Percentiles rank a stretch among this genome's conserved stretches.
phyloP scores from a whole-genome alignment of 1,140 invertebrate species.

The Zophobas atratus region DNA sequence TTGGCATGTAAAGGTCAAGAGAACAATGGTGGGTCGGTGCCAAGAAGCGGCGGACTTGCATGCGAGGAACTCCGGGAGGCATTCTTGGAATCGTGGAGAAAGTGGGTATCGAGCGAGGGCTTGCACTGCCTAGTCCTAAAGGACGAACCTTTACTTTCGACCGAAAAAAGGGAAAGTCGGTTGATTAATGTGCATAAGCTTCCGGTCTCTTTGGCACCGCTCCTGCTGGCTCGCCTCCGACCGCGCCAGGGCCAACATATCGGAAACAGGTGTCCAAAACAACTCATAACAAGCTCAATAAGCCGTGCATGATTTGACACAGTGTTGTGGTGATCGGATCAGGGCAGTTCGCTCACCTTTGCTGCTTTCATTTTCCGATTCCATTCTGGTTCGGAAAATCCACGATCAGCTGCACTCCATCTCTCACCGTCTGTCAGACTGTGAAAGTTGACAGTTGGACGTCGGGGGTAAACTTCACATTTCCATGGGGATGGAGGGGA shows the following conservation, averaged over 20 bases:
- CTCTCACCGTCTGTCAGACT: constrained; percentile 5
- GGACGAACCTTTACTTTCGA: too few relatives aligned
- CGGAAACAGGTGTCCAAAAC: constrained; percentile 44
- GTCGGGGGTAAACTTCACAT: constrained; percentile 32
- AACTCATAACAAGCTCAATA: constrained; percentile 19
- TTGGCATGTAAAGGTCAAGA: constrained; percentile 8
- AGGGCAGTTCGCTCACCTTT: constrained; percentile 40
- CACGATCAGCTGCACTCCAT: constrained; percentile 36
- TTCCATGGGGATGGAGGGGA: constrained; percentile 39
- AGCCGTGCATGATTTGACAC: not conserved
- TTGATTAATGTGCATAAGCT: not conserved
- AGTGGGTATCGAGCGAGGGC: not conserved
- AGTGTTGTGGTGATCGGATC: not conserved
- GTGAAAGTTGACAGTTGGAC: constrained; percentile 12
- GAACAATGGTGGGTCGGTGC: not conserved
- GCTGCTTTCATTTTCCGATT: constrained; percentile 46
- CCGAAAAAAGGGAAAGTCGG: not conserved
- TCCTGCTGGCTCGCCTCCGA: not conserved
- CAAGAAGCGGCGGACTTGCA: not conserved
- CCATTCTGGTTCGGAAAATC: constrained; percentile 19
- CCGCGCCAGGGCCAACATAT: not conserved
- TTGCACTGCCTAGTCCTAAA: too few relatives aligned
- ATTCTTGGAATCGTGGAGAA: not conserved
- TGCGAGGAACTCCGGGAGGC: not conserved
- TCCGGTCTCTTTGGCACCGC: not conserved